Conservation (phyloP, 2,797 vertebrate species). For the Schizopygopsis pylzovi region DNA sequence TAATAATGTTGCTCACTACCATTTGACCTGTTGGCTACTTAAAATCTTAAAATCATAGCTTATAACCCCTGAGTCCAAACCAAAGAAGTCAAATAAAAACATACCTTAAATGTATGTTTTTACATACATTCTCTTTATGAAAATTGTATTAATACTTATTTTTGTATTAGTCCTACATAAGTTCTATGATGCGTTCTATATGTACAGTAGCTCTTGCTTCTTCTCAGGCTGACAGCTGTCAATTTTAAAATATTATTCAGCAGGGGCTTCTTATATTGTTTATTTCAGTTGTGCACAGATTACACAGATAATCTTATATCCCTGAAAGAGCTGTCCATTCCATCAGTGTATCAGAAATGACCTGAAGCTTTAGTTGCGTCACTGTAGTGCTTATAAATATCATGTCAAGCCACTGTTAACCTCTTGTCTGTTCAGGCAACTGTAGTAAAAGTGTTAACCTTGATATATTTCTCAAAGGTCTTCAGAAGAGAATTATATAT, state of each 20-base stretch:
- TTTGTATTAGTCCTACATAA: neutral
- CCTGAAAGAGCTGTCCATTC: constrained; percentile 49
- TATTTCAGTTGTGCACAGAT: neutral
- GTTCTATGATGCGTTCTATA: neutral
- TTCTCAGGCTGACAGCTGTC: neutral
- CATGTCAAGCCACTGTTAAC: constrained; percentile 64
- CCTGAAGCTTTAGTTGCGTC: constrained; percentile 67
- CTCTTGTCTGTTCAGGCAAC: constrained; percentile 73
- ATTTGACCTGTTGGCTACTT: neutral
- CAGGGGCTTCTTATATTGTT: neutral
- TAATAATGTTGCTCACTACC: neutral
- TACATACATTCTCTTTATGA: neutral
- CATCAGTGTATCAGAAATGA: constrained; percentile 65
- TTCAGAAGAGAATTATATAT: too few relatives aligned
- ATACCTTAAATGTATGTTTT: neutral
- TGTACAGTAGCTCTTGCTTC: neutral
- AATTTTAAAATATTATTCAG: neutral
- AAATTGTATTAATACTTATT: neutral
- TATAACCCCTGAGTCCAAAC: neutral
- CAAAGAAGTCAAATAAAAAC: neutral
- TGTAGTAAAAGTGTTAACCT: constrained; percentile 51
- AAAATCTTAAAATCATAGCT: neutral
- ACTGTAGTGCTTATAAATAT: constrained; percentile 76
- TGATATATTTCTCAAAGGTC: neutral
- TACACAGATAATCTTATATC: neutral